These are phyloP conservation scores for Aricia artaxerxes DNA, from an alignment of 2,888 invertebrate species.

Conservation along the genomic window DNA sequence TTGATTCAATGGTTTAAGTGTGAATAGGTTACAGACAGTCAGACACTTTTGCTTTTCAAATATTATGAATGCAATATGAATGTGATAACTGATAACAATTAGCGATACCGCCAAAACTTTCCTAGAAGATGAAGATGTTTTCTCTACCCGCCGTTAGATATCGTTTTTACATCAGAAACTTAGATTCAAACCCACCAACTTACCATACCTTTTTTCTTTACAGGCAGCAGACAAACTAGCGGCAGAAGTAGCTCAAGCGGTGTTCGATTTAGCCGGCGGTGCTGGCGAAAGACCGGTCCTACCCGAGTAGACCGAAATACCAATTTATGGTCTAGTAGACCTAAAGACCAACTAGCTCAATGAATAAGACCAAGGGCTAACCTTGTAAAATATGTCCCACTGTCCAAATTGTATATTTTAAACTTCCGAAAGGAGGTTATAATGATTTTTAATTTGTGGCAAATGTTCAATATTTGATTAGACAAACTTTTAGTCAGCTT, in stretches of 20 bases:
- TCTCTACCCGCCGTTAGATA: neutral
- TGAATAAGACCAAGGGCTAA: slow-evolving; percentile 1
- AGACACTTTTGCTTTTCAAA: too few species aligned
- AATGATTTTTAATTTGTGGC: neutral
- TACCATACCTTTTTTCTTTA: slow-evolving; percentile 33
- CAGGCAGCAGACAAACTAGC: slow-evolving; percentile 86
- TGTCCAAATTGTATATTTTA: neutral
- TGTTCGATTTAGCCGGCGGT: slow-evolving; percentile 90
- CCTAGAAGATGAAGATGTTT: neutral
- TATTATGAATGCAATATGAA: too few species aligned
- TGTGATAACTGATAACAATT: too few species aligned
- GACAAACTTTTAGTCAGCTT: neutral
- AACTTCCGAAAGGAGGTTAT: neutral
- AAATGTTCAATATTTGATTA: neutral
- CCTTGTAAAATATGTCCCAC: neutral
- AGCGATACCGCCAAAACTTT: too few species aligned
- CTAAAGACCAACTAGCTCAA: slow-evolving; percentile 11
- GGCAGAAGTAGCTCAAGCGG: slow-evolving; percentile 86
- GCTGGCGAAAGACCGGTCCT: slow-evolving; percentile 83
- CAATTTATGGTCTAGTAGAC: neutral
- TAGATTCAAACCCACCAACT: neutral
- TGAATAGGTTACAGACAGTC: too few species aligned
- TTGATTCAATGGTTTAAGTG: too few species aligned
- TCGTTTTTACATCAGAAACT: neutral
- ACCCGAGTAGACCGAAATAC: slow-evolving; percentile 47